phyloP scores from a whole-genome alignment of 2,797 vertebrate genomes.

The Phalloptychus januarius region DNA sequence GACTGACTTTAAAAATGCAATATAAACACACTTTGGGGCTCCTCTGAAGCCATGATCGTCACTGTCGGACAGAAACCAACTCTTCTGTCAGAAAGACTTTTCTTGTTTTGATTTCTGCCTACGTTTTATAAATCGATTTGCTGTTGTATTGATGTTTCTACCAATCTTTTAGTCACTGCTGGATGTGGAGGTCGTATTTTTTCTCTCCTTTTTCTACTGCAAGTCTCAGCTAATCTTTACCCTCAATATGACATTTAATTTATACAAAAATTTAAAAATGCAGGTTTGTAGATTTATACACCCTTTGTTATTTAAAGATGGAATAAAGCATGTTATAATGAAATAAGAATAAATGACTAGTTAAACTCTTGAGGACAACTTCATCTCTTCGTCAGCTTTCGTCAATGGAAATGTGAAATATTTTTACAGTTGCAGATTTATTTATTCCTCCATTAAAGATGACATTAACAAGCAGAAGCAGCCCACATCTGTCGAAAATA shows the following conservation, averaged over 20 bases:
- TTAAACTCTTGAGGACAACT: conserved; percentile 27
- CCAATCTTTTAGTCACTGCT: conserved; percentile 60
- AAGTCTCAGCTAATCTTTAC: conserved; percentile 48
- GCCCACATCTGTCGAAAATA: not conserved
- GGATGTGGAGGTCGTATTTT: conserved; percentile 48
- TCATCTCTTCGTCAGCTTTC: conserved; percentile 31
- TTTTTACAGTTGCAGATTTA: conserved; percentile 29
- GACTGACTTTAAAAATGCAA: conserved; percentile 29
- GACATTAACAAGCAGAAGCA: not conserved
- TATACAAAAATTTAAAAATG: conserved; percentile 51
- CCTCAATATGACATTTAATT: conserved; percentile 64
- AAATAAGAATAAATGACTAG: conserved; percentile 44
- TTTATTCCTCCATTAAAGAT: conserved; percentile 5
- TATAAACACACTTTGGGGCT: conserved; percentile 21
- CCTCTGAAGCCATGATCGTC: conserved; percentile 25
- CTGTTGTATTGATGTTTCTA: conserved; percentile 70
- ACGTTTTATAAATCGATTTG: conserved; percentile 55
- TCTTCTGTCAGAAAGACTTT: conserved; percentile 40
- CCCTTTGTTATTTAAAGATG: conserved; percentile 69
- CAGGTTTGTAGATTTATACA: conserved; percentile 73
- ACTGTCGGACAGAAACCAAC: conserved; percentile 36
- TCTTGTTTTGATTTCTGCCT: conserved; percentile 42
- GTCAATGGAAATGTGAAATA: not conserved
- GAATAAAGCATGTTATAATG: conserved; percentile 32
- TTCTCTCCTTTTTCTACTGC: conserved; percentile 69